Percentiles rank a stretch among this genome's conserved stretches.
phyloP scores from a whole-genome alignment of 2,888 invertebrate species.

The Anthophora plumipes region DNA sequence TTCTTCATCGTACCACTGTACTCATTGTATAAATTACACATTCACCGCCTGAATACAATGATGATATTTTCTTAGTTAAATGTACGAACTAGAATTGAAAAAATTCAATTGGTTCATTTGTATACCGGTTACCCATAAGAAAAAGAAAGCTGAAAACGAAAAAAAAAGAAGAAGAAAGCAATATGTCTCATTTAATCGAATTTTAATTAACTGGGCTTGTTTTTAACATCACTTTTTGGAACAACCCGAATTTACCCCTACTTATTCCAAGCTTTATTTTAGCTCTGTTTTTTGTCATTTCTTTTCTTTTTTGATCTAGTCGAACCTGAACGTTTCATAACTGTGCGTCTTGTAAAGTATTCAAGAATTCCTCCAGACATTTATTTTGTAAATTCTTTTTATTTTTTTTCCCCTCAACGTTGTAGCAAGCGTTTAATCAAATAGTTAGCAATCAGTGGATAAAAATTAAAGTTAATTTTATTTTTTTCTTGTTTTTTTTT shows the following conservation, averaged over 20 bases:
- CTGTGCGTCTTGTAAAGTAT: background rate
- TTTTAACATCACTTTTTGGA: constrained; percentile 76
- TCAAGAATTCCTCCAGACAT: background rate
- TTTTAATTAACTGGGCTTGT: constrained; percentile 78
- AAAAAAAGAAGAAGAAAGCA: constrained; percentile 36
- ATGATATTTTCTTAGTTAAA: constrained; percentile 36
- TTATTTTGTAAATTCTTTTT: too few species aligned
- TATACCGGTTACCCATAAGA: constrained; percentile 56
- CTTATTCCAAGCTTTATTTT: constrained; percentile 79
- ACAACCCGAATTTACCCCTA: constrained; percentile 72
- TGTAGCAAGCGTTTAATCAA: too few species aligned
- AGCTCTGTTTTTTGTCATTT: constrained; percentile 76
- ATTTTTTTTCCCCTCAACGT: too few species aligned
- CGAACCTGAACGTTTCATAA: constrained; percentile 59
- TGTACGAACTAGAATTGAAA: constrained; percentile 48
- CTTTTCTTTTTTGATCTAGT: constrained; percentile 65
- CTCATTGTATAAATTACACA: constrained; percentile 85
- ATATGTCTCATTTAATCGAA: constrained; percentile 71
- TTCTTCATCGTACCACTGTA: constrained; percentile 81
- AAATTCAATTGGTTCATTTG: constrained; percentile 67
- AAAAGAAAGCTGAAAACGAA: background rate
- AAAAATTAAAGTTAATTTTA: too few species aligned
- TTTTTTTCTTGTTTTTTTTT: too few species aligned
- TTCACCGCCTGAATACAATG: constrained; percentile 79
- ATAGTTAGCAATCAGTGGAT: too few species aligned